phyloP scores from a whole-genome alignment of 2,113 vertebrate species.

The Oncorhynchus mykiss region DNA sequence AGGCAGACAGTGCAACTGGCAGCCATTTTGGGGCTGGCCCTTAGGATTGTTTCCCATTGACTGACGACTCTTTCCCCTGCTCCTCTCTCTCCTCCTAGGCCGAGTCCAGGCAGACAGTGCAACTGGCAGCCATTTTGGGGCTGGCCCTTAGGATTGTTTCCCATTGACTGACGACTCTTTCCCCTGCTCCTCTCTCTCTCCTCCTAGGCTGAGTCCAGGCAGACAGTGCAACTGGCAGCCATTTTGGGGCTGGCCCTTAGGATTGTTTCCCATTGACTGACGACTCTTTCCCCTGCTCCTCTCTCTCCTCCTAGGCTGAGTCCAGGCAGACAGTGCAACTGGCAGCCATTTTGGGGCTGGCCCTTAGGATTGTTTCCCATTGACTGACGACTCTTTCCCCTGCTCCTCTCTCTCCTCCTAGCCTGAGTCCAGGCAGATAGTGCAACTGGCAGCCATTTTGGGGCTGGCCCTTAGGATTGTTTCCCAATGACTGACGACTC shows the following conservation, averaged over 20 bases:
- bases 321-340: constrained; percentile 68
- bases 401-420: constrained; percentile 29
- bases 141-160: constrained; percentile 77
- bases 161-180: constrained; percentile 54
- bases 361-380: constrained; percentile 76
- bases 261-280: constrained; percentile 72
- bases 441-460: constrained; percentile 64
- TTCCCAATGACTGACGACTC: constrained; percentile 67
- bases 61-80: constrained; percentile 45
- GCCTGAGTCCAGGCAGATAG: constrained; percentile 69
- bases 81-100: constrained; percentile 51
- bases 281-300: neutral
- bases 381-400: constrained; percentile 49
- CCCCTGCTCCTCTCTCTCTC: neutral
- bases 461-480: constrained; percentile 75
- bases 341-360: constrained; percentile 62
- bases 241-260: constrained; percentile 72
- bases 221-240: constrained; percentile 64
- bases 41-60: constrained; percentile 77
- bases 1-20: constrained; percentile 64
- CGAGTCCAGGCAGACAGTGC: constrained; percentile 66
- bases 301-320: constrained; percentile 62
- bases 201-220: constrained; percentile 71
- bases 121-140: constrained; percentile 67
- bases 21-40: constrained; percentile 60